Percentiles rank a stretch among this genome's conserved stretches.
phyloP scores from a whole-genome alignment of 2,888 invertebrate genomes.

The Ectropis crepuscularia region DNA sequence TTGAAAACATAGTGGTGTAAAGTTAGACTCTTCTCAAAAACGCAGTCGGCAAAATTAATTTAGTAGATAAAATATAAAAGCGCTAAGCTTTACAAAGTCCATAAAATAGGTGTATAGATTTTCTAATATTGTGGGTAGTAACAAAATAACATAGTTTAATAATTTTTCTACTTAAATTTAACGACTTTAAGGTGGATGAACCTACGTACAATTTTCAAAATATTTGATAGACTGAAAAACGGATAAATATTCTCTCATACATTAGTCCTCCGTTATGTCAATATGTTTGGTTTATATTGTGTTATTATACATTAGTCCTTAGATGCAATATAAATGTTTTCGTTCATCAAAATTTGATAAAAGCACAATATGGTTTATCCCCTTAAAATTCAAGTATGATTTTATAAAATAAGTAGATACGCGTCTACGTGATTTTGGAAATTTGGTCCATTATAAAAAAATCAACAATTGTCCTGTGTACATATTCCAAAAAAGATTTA shows the following conservation, averaged over 20 bases:
- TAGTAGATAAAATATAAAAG: slow-evolving; percentile 13
- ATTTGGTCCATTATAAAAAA: slow-evolving; percentile 44
- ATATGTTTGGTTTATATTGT: no score
- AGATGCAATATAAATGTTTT: no score
- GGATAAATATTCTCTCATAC: no score
- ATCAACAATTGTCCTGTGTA: slow-evolving; percentile 42
- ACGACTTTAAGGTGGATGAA: neutral
- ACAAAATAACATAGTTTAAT: slow-evolving; percentile 30
- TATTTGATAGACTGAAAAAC: no score
- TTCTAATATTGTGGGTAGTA: slow-evolving; percentile 24
- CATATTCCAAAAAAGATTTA: slow-evolving; percentile 48
- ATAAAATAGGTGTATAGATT: slow-evolving; percentile 21
- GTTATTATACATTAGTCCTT: no score
- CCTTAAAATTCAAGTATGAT: slow-evolving; percentile 20
- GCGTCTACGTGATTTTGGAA: slow-evolving; percentile 38
- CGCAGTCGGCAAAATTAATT: slow-evolving; percentile 23
- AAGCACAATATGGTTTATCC: no score
- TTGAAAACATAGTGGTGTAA: slow-evolving; percentile 24
- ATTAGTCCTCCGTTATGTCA: no score
- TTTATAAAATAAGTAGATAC: slow-evolving; percentile 27
- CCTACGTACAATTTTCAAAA: neutral
- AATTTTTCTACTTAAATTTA: slow-evolving; percentile 21
- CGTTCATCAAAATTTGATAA: no score
- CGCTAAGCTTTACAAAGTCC: slow-evolving; percentile 15
- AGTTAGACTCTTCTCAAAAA: slow-evolving; percentile 37